A percentile compares a stretch with the other conserved stretches of the same genome.
These are phyloP conservation scores for Coelinius sp. DNA, from an alignment of 2,888 invertebrate genomes.

Conservation along the genomic window DNA sequence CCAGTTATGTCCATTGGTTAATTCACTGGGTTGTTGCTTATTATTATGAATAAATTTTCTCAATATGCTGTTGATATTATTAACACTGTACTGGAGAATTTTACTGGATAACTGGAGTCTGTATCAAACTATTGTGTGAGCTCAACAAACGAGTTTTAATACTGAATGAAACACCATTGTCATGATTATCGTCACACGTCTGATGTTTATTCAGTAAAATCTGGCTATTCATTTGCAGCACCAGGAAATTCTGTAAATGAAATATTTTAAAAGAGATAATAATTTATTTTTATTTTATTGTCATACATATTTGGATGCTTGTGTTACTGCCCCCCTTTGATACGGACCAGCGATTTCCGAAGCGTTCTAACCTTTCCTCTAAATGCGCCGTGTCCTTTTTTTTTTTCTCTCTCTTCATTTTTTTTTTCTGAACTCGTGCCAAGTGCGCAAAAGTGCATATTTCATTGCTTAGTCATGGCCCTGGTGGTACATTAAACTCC, in stretches of 20 bases:
- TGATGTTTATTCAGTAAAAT: constrained; percentile 13
- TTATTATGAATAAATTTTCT: no score
- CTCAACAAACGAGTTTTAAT: constrained; percentile 18
- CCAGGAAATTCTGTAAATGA: not conserved
- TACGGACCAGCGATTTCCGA: constrained; percentile 17
- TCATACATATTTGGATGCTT: not conserved
- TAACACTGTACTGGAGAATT: constrained; percentile 13
- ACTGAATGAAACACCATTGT: constrained; percentile 11
- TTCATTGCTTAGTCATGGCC: constrained; percentile 48
- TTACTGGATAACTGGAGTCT: constrained; percentile 29
- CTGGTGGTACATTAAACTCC: constrained; percentile 32
- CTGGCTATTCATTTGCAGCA: not conserved
- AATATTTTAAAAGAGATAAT: not conserved
- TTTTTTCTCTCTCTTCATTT: constrained; percentile 18
- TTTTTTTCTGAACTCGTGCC: constrained; percentile 60
- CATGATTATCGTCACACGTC: not conserved
- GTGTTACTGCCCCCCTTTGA: constrained; percentile 14
- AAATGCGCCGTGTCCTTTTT: constrained; percentile 26
- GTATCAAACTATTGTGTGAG: constrained; percentile 31
- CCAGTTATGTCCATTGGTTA: constrained; percentile 2
- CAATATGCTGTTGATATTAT: constrained; percentile 23
- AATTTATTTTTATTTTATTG: not conserved
- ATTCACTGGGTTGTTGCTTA: no score
- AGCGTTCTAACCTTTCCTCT: constrained; percentile 14
- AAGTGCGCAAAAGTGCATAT: constrained; percentile 62